Percentiles rank a stretch among this genome's conserved stretches.
Evolutionary conservation across 1,140 invertebrate genomes (phyloP).

Genomic region (Phortica variegata): DNA sequence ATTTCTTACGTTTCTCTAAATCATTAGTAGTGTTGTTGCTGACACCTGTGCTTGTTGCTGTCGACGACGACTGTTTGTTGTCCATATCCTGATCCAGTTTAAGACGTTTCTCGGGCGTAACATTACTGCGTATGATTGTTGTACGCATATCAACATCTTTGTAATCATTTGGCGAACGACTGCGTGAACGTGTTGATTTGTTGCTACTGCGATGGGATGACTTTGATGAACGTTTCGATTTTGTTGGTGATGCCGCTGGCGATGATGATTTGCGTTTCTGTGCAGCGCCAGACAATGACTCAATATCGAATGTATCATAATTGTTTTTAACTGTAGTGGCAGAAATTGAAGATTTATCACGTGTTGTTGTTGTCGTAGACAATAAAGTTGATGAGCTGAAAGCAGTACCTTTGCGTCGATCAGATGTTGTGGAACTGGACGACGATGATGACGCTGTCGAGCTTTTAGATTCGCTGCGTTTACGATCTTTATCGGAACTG

Average conservation of each 20-base stretch:
- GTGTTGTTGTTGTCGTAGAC: slow-evolving; percentile 16
- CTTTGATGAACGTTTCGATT: slow-evolving; percentile 36
- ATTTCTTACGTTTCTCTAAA: slow-evolving; percentile 56
- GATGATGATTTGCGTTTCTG: slow-evolving; percentile 46
- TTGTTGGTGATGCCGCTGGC: slow-evolving; percentile 33
- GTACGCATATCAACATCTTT: slow-evolving; percentile 34
- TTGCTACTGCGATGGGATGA: slow-evolving; percentile 15
- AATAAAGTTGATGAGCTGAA: slow-evolving; percentile 21
- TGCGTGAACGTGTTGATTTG: slow-evolving; percentile 36
- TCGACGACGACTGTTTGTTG: no score
- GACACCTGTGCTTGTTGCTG: slow-evolving; percentile 27
- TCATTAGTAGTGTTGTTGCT: slow-evolving; percentile 23
- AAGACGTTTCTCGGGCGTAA: slow-evolving; percentile 5
- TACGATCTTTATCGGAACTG: slow-evolving; percentile 22
- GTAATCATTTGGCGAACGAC: slow-evolving; percentile 35
- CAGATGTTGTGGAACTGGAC: slow-evolving; percentile 24
- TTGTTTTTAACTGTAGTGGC: slow-evolving; percentile 21
- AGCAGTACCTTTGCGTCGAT: slow-evolving; percentile 25
- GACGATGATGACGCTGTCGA: slow-evolving; percentile 43
- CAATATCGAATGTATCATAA: slow-evolving; percentile 30
- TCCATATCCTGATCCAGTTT: neutral
- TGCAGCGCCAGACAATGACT: slow-evolving; percentile 26
- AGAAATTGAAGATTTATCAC: slow-evolving; percentile 17
- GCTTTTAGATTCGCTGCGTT: slow-evolving; percentile 47
- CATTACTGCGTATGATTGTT: neutral